Evolutionary conservation across 92 coral and sea anemone genomes (phyloP).

Genomic region (Siderastrea siderea): DNA sequence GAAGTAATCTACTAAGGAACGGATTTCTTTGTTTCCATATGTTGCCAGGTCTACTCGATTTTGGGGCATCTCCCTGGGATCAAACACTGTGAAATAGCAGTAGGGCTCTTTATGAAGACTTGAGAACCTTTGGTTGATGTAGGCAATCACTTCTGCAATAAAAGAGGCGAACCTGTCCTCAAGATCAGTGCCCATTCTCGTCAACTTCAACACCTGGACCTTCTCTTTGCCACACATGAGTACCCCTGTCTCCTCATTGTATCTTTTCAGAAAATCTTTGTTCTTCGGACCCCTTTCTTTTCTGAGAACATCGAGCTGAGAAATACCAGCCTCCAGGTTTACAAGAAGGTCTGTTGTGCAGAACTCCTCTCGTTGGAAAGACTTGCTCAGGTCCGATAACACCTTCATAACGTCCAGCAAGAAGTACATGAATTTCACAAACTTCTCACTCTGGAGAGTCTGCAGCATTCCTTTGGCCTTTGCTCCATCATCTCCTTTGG

Average conservation of each 20-base stretch:
- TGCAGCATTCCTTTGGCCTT: slow-evolving; percentile 60
- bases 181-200: slow-evolving; percentile 31
- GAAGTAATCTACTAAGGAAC: slow-evolving; percentile 50
- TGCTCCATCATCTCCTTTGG: slow-evolving; percentile 52
- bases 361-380: slow-evolving; percentile 49
- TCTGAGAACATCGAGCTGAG: slow-evolving; percentile 22
- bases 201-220: slow-evolving; percentile 31
- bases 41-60: slow-evolving; percentile 32
- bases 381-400: slow-evolving; percentile 52
- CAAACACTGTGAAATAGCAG: slow-evolving; percentile 46
- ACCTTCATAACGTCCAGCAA: slow-evolving; percentile 53
- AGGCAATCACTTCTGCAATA: slow-evolving; percentile 23
- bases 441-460: slow-evolving; percentile 24
- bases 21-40: slow-evolving; percentile 49
- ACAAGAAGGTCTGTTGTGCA: slow-evolving; percentile 48
- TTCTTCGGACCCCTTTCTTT: slow-evolving; percentile 38
- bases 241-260: slow-evolving; percentile 31
- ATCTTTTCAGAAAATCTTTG: slow-evolving; percentile 26
- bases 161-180: slow-evolving; percentile 19
- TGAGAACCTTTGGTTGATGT: slow-evolving; percentile 33
- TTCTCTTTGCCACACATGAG: slow-evolving; percentile 39
- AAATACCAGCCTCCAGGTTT: slow-evolving; percentile 24
- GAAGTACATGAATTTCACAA: slow-evolving; percentile 52
- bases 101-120: slow-evolving; percentile 46
- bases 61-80: slow-evolving; percentile 59